A percentile compares a stretch with the other conserved stretches of the same genome.
Evolutionary conservation across 1,140 invertebrate species (phyloP).

Genomic region (Myzus persicae): DNA sequence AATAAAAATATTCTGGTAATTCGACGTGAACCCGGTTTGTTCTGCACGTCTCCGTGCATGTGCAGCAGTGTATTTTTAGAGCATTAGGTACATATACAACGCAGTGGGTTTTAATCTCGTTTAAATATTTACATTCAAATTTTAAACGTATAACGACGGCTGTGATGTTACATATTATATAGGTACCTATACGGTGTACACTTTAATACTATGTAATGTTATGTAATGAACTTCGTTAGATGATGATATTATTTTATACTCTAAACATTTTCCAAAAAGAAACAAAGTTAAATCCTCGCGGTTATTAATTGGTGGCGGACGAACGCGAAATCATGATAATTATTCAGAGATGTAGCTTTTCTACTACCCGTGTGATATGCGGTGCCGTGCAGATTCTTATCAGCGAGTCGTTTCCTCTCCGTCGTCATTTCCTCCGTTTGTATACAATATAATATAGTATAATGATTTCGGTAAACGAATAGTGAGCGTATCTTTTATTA

Average conservation of each 20-base stretch:
- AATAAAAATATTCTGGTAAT: not conserved
- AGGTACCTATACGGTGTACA: too few relatives aligned
- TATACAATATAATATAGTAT: not conserved
- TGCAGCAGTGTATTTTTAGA: not conserved
- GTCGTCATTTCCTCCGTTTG: not conserved
- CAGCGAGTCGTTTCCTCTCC: too few relatives aligned
- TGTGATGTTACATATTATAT: not conserved
- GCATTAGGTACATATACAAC: not conserved
- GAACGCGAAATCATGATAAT: not conserved
- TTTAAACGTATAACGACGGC: not conserved
- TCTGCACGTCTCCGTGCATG: not conserved
- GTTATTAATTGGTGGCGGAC: not conserved
- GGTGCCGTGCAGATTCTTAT: not conserved
- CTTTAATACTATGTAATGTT: not conserved
- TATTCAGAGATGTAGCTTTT: not conserved
- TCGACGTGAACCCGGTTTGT: not conserved
- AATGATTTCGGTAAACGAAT: not conserved
- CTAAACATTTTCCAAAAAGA: not conserved
- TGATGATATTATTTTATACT: not conserved
- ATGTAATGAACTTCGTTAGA: not conserved
- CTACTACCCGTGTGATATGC: not conserved
- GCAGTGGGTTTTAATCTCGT: not conserved
- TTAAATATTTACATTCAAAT: slow-evolving; percentile 1
- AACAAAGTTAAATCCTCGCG: not conserved
- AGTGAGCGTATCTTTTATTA: too few relatives aligned